Evolutionary conservation across 2,113 vertebrate genomes (phyloP).

Genomic region (Triplophysa tibetana): DNA sequence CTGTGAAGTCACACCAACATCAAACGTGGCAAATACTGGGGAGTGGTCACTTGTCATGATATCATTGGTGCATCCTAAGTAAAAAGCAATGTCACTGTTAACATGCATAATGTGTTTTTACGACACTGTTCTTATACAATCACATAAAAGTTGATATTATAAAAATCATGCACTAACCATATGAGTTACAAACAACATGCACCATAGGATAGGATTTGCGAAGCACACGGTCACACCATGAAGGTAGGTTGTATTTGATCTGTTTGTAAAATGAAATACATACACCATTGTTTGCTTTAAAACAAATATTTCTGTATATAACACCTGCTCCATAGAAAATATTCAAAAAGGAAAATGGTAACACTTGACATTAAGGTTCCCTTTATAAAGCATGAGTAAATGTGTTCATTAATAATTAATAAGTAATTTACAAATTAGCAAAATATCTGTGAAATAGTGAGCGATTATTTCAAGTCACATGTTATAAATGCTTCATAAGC

Average conservation of each 20-base stretch:
- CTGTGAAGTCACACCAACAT: conserved; percentile 96
- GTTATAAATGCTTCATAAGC: too few relatives aligned
- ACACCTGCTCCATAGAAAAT: not conserved
- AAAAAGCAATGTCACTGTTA: not conserved
- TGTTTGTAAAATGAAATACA: conserved; percentile 62
- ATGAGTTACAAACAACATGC: conserved; percentile 92
- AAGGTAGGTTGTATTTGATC: conserved; percentile 97
- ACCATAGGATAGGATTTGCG: conserved; percentile 94
- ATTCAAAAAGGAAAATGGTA: too few relatives aligned
- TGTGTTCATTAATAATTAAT: too few relatives aligned
- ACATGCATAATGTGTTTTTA: not conserved
- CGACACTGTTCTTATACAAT: not conserved
- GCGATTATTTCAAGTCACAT: too few relatives aligned
- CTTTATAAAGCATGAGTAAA: too few relatives aligned
- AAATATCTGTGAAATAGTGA: too few relatives aligned
- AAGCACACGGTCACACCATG: conserved; percentile 97
- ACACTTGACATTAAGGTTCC: too few relatives aligned
- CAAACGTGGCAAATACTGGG: conserved; percentile 94
- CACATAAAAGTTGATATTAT: not conserved
- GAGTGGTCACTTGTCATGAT: conserved; percentile 97
- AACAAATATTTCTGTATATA: not conserved
- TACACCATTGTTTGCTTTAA: not conserved
- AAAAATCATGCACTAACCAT: conserved; percentile 80
- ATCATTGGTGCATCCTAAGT: conserved; percentile 90
- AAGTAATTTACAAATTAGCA: too few relatives aligned